phyloP scores from a whole-genome alignment of 2,113 vertebrate species.

The Epinephelus lanceolatus region DNA sequence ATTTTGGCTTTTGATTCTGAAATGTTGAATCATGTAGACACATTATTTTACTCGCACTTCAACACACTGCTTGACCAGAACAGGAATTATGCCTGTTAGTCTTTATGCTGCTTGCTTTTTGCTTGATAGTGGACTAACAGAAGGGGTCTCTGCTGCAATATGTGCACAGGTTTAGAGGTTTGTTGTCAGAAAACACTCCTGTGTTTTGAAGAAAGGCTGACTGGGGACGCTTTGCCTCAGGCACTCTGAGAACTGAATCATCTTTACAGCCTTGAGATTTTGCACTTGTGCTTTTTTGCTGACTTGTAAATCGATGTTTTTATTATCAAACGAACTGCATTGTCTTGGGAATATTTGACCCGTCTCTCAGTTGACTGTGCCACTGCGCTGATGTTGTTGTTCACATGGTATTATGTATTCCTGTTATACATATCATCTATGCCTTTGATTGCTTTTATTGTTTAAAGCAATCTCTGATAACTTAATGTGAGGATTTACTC shows the following conservation, averaged over 20 bases:
- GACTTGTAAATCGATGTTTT: constrained; percentile 44
- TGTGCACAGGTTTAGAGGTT: constrained; percentile 26
- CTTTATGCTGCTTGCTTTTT: constrained; percentile 5
- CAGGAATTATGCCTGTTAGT: not conserved
- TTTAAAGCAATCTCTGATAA: no score
- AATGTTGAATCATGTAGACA: not conserved
- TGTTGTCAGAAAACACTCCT: constrained; percentile 31
- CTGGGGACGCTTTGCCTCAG: constrained; percentile 34
- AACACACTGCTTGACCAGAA: not conserved
- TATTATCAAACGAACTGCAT: constrained; percentile 29
- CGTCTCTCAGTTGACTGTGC: constrained; percentile 24
- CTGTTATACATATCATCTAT: not conserved
- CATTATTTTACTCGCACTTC: not conserved
- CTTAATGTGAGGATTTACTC: no score
- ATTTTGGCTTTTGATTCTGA: no score
- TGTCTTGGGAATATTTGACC: constrained; percentile 39
- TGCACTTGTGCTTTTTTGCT: constrained; percentile 21
- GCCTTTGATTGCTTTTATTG: constrained; percentile 6
- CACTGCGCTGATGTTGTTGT: not conserved
- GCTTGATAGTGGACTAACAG: constrained; percentile 6
- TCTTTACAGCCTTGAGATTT: constrained; percentile 46
- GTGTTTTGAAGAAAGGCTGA: constrained; percentile 39
- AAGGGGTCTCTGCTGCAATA: constrained; percentile 9
- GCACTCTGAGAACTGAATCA: constrained; percentile 37
- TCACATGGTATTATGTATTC: not conserved